Evolutionary conservation across 2,113 vertebrate genomes (phyloP).

Genomic region (Datnioides undecimradiatus): DNA sequence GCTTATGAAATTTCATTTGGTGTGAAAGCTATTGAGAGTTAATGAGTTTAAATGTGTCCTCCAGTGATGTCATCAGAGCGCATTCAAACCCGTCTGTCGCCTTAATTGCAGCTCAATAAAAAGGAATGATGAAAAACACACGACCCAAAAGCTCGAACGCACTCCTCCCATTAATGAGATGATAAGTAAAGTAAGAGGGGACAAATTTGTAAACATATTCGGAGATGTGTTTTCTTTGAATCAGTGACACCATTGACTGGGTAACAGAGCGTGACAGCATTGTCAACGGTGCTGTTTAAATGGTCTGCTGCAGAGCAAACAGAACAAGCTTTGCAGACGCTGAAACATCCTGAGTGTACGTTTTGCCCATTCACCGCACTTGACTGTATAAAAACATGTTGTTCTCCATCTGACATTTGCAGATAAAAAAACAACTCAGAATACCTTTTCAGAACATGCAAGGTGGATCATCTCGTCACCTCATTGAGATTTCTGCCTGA

Average conservation of each 20-base stretch:
- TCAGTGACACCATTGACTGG: not conserved
- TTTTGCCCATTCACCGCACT: no score
- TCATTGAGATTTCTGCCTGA: not conserved
- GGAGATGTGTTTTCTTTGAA: slow-evolving; percentile 8
- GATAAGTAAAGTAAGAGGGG: slow-evolving; percentile 3
- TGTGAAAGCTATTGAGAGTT: slow-evolving; percentile 39
- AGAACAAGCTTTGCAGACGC: not conserved
- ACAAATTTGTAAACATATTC: not conserved
- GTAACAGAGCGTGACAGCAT: not conserved
- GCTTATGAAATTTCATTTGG: slow-evolving; percentile 46
- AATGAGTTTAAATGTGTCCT: slow-evolving; percentile 70
- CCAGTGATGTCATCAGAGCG: slow-evolving; percentile 64
- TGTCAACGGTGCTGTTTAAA: not conserved
- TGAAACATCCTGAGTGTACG: not conserved
- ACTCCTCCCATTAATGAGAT: slow-evolving; percentile 31
- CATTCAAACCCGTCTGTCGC: slow-evolving; percentile 44
- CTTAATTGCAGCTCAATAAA: slow-evolving; percentile 63
- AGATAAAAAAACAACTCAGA: not conserved
- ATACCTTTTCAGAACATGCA: not conserved
- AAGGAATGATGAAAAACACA: slow-evolving; percentile 16
- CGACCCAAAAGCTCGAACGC: slow-evolving; percentile 17
- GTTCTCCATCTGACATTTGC: not conserved
- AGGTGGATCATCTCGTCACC: not conserved
- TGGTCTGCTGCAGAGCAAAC: not conserved
- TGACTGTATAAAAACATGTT: no score